Evolutionary conservation across 2,888 invertebrate genomes (phyloP).

Genomic region (Platynereis dumerilii): DNA sequence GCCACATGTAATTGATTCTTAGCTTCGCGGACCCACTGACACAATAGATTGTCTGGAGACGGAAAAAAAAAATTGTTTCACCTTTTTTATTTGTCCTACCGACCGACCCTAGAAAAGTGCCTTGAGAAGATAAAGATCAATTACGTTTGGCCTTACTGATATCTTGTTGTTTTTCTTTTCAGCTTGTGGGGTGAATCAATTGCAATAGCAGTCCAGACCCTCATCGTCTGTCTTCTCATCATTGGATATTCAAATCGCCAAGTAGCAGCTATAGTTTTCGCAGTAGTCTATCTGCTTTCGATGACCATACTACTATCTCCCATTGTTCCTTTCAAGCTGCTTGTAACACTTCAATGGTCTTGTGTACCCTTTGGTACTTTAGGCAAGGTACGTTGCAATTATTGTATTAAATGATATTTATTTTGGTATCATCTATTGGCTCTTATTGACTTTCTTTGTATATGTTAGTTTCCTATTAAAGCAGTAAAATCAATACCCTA

Average conservation of each 20-base stretch:
- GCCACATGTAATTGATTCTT: too few species aligned
- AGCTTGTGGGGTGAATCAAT: constrained; percentile 2
- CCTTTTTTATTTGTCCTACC: too few species aligned
- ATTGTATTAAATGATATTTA: not conserved
- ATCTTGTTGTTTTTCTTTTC: not conserved
- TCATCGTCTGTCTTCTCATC: not conserved
- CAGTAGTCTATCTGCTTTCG: not conserved
- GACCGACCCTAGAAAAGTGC: too few species aligned
- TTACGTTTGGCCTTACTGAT: too few species aligned
- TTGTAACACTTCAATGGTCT: not conserved
- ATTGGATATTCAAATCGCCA: not conserved
- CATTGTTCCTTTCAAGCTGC: not conserved
- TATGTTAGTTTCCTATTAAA: too few species aligned
- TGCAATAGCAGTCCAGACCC: not conserved
- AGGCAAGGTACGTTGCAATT: not conserved
- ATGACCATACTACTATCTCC: constrained; percentile 2
- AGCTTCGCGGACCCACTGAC: too few species aligned
- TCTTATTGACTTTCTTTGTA: too few species aligned
- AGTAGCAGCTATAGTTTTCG: not conserved
- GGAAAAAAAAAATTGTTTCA: too few species aligned
- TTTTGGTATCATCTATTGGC: too few species aligned
- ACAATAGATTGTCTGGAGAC: too few species aligned
- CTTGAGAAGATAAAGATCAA: too few species aligned
- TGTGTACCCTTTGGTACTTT: not conserved
- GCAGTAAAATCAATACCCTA: too few species aligned